Evolutionary conservation across 2,888 invertebrate species (phyloP), one percentile per base, ranked within the genome.

Genomic region (Resseliella maxima): DNA sequence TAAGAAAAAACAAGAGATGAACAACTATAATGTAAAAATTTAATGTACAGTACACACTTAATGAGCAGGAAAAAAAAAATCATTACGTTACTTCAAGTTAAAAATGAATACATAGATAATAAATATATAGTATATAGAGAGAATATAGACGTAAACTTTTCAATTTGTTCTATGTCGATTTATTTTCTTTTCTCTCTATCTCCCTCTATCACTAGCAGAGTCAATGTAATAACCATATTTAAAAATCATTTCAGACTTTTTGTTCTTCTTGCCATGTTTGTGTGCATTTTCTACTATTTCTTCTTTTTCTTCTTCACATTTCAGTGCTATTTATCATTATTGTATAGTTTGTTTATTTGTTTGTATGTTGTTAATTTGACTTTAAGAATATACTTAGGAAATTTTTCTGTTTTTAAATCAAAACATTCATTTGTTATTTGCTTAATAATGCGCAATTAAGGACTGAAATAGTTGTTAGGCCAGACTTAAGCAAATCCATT

Each of bases 21-120:
- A 72, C 72, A 72, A 72, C 72, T 72, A 35, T 72, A 31, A 72
- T 59, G 59, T 59, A 72, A 59, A 24, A 59, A 59, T 72, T 72
- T 3, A 72, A 72, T 72, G n/a, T 72, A 72, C 72, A 72, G 31
- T 72, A 72, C 72, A 72, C 72, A 72, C 72, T 72, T 72, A 59
- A 59, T 72, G 72, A 72, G 72, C 72, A 72, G 72, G 31, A 72
- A 31, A 72, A 31, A 3, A 72, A 31, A 72, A 72, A 72, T 35
- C 72, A 35, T 72, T 72, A 72, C 72, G 72, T 72, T 72, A 72
- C 31, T 72, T 72, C 72, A 72, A 72, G 72, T 72, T 72, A 5
- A 72, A 72, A 72, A 72, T 72, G 31, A 27, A 72, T 72, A 72
- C 72, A 72, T 72, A 72, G 31, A 72, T 35, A 72, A 31, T n/a